Evolutionary conservation across 2,888 invertebrate genomes (phyloP), one percentile per base, ranked within the genome.

Genomic region (Thymelicus sylvestris): DNA sequence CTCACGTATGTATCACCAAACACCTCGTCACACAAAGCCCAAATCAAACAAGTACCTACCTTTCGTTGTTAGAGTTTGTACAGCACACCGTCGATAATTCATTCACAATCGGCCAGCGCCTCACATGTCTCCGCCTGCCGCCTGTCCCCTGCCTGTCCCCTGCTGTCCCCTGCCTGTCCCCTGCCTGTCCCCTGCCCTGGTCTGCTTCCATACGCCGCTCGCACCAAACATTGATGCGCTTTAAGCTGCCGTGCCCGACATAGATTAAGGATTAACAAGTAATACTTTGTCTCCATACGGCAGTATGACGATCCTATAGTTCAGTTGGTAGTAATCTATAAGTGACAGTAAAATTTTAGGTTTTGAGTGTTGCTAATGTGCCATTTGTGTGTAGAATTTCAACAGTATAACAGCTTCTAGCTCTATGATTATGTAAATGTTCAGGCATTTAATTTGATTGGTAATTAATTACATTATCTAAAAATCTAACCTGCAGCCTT

Each of bases 241-340:
- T 90, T 90, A 87, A 86, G 89, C 88, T 88, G 88, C 89, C 89
- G 89, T 83, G 80, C 72, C 81, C 73, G 75, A 73, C 86, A 85
- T 75, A 87, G 86, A 87, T 75, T 80, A 85, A 48, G 6, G 52
- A 66, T 41, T 60, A 59, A 39, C 8, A 48, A 31, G 0, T 31
- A 5, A 31, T 7, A 55, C 8, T 31, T 31, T 31, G 31, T 31
- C 31, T 31, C 31, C 3, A 31, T 31, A 31, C 3, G 5, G 5
- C 31, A 31, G 31, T 31, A 31, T 31, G 31, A 31, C 5, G 31
- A 31, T 31, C 2, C 31, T 31, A 5, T 31, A 5, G 3, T 5
- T 31, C 31, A 31, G 31, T 31, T 31, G 3, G 31, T 31, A 31
- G 4, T 31, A 19, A 19, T 19, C 19, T 2, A 1, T 19, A 19